A percentile compares a stretch with the other conserved stretches of the same genome.
These are phyloP conservation scores for Sphenodon punctatus DNA, from an alignment of 2,797 vertebrate species.

Conservation along the genomic window DNA sequence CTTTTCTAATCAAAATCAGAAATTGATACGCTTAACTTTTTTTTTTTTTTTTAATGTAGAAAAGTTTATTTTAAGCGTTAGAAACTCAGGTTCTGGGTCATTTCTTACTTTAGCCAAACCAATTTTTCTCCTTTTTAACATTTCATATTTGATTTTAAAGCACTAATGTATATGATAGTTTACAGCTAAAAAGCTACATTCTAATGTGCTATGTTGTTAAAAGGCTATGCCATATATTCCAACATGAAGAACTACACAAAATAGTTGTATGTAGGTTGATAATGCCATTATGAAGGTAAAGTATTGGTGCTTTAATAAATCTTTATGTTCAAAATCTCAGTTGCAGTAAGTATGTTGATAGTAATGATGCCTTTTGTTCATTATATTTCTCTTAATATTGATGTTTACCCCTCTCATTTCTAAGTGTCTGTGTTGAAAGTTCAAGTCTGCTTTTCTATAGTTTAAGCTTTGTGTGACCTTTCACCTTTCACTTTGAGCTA, in stretches of 20 bases:
- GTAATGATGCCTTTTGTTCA: neutral
- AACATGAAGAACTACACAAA: neutral
- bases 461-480: constrained; percentile 15
- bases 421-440: neutral
- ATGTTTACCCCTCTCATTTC: neutral
- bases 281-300: neutral
- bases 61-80: neutral
- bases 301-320: neutral
- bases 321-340: neutral
- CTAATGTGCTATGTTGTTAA: neutral
- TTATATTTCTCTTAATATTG: neutral
- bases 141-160: neutral
- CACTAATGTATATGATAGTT: neutral
- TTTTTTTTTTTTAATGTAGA: too few species aligned
- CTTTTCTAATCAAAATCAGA: neutral
- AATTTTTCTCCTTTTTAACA: neutral
- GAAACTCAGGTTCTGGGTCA: neutral
- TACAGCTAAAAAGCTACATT: neutral
- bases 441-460: neutral
- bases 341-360: neutral
- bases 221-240: neutral
- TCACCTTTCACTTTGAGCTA: constrained; percentile 6
- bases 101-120: neutral
- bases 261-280: neutral
- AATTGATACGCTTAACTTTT: too few species aligned